A percentile compares a stretch with the other conserved stretches of the same genome.
These are phyloP conservation scores for Leptodactylus fallax DNA, from an alignment of 2,797 vertebrate species.

Conservation along the genomic window DNA sequence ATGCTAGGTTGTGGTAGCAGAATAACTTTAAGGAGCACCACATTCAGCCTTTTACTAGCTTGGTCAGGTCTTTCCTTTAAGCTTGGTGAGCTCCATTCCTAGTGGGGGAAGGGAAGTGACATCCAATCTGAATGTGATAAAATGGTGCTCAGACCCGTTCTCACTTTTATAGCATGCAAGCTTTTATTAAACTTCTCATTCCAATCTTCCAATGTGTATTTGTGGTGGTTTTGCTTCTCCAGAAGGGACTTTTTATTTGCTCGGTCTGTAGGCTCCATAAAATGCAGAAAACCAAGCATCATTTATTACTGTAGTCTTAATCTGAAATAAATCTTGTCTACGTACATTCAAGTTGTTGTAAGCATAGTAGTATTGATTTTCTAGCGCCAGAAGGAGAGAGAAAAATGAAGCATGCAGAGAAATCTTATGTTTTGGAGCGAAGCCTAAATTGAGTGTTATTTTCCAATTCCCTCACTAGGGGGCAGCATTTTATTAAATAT, in stretches of 20 bases:
- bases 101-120: neutral
- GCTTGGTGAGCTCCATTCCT: neutral
- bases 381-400: constrained; percentile 2
- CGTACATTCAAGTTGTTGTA: constrained; percentile 12
- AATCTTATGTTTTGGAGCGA: neutral
- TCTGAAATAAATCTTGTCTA: constrained; percentile 1
- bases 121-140: neutral
- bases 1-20: neutral
- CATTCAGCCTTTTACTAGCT: neutral
- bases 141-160: neutral
- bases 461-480: constrained; percentile 43
- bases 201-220: neutral
- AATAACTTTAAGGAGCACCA: neutral
- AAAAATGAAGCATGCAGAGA: constrained; percentile 25
- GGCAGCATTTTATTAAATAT: constrained; percentile 51
- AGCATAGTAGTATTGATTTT: constrained; percentile 27
- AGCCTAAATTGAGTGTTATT: constrained; percentile 12
- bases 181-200: neutral
- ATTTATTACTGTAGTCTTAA: constrained; percentile 5
- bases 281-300: neutral
- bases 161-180: neutral
- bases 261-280: neutral
- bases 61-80: neutral
- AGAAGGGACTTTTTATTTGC: neutral
- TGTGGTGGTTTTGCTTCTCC: neutral